Evolutionary conservation across 1,140 invertebrate species (phyloP), one percentile per base, ranked within the genome.

Genomic region (Stratiolaelaps scimitus): DNA sequence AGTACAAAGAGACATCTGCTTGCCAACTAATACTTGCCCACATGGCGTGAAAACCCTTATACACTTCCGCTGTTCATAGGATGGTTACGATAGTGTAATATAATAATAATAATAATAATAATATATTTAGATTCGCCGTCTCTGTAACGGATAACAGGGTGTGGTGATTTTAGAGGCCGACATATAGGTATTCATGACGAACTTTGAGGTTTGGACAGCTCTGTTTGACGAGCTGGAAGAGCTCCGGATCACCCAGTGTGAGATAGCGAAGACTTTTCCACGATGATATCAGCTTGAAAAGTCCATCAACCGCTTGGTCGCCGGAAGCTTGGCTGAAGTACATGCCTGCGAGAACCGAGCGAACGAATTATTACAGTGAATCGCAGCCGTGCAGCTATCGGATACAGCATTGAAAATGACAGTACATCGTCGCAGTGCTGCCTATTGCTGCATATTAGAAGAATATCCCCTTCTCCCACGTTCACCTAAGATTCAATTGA

Each of bases 161-260:
- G 10, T 40, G 10, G 4, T 40, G 34, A 40, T 48, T 34, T 60
- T 34, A 60, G 17, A 60, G 53, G 15, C 53, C 53, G 2, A 60
- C 53, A 23, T 60, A 60, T 15, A 60, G 53, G 15, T 29, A 60
- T 26, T 60, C 53, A 26, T 60, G 34, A 6, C 34, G 53, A 26
- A 34, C 34, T 60, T 60, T 60, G 17, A 60, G 26, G 15, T 34
- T 26, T n/a, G 53, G 53, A 10, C 26, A 60, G 10, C 53, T 26
- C 23, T 20, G 15, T 26, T 0, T 60, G 26, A 60, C 26, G 10
- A 60, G 2, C 17, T 60, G 26, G 1, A 60, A 29, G 2, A 60
- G 1, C 13, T 34, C 53, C 17, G 34, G 13, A 10, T 60, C n/a
- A 17, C 53, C 53, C 1, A 60, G 26, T 15, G 53, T 60, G 15